A percentile compares a stretch with the other conserved stretches of the same genome.
phyloP scores from a whole-genome alignment of 2,888 invertebrate species.

The Thymelicus sylvestris region DNA sequence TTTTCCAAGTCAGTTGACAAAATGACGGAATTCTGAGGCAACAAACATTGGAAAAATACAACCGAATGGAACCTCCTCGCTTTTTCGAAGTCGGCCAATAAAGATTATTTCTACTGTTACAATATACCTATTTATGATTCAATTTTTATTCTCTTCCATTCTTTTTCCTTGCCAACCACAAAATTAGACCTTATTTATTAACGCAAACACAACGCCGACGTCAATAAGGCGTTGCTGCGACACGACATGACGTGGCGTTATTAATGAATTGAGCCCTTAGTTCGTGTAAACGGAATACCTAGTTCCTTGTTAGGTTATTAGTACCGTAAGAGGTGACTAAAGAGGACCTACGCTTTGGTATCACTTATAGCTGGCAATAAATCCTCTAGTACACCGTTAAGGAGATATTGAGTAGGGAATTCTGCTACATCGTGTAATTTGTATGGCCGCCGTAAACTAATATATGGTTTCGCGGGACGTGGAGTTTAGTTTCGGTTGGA shows the following conservation, averaged over 20 bases:
- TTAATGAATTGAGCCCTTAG: constrained; percentile 20
- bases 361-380: constrained; percentile 34
- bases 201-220: background rate
- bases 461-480: background rate
- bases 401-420: constrained; percentile 25
- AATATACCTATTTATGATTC: background rate
- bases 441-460: constrained; percentile 7
- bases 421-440: constrained; percentile 8
- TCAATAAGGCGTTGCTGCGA: background rate
- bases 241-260: background rate
- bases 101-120: too few relatives aligned
- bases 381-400: constrained; percentile 31
- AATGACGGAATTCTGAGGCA: too few relatives aligned
- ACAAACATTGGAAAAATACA: too few relatives aligned
- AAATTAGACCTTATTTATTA: constrained; percentile 8
- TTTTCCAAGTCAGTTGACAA: too few relatives aligned
- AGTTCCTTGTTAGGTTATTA: constrained; percentile 30
- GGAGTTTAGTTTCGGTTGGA: background rate
- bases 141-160: background rate
- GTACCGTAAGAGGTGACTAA: constrained; percentile 33
- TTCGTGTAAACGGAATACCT: constrained; percentile 17
- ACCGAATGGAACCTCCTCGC: too few relatives aligned
- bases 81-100: too few relatives aligned
- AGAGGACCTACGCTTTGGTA: constrained; percentile 25
- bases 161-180: background rate